Evolutionary conservation across 2,113 vertebrate genomes (phyloP), one percentile per base, ranked within the genome.

Genomic region (Semicossyphus pulcher): DNA sequence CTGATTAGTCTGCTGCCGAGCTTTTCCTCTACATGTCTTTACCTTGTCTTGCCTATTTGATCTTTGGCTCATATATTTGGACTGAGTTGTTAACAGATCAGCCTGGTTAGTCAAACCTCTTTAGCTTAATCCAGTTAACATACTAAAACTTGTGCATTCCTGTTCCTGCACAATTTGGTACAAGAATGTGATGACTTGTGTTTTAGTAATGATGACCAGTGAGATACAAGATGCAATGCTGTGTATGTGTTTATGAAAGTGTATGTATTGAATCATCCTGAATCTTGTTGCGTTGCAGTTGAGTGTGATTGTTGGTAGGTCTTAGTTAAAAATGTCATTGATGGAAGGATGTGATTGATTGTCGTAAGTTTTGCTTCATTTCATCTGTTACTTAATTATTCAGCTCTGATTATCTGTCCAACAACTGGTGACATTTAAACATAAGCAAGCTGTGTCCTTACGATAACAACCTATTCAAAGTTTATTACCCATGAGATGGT

Each of bases 1-100:
- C 68, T 93, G 92, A 93, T 93, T 95, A 90, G 91, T 94, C 83
- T 91, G 82, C 81, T 62, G 69, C 79, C 80, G 83, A 83, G 85
- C 76, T 86, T 88, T 86, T 81, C 84, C 76, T 88, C 89, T 84
- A 89, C 77, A 86, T 83, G 80, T 81, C 72, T 89, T 89, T 80
- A 87, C 79, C 84, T 76, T 78, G 78, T 87, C 79, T 68, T 81
- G 65, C 63, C 52, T 78, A 23, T 90, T 93, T 89, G 86, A 90
- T 90, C 84, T 90, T 76, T 86, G 69, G 71, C 81, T 85, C 76
- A 61, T 87, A 81, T 87, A 72, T 82, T 75, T 86, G n/a, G 64
- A 77, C 61, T 76, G 72, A 65, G 71, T 31, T 86, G 74, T 90
- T 86, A 82, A 86, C 80, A 84, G 77, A 80, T 76, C 63, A 44